These are phyloP conservation scores for Cinara cedri DNA, from an alignment of 2,888 invertebrate species.

Conservation along the genomic window DNA sequence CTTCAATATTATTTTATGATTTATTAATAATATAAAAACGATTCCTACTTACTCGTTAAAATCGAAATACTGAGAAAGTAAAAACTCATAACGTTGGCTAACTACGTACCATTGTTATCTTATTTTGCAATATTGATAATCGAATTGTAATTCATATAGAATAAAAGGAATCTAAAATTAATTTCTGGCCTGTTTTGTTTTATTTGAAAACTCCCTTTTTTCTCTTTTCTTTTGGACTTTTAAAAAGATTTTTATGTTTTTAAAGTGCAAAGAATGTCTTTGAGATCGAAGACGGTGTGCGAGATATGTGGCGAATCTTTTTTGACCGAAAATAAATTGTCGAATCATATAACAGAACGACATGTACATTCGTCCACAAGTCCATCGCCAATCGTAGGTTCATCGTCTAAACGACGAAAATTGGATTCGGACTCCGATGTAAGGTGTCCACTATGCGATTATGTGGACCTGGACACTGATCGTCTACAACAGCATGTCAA, in stretches of 20 bases:
- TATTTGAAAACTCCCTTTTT: background rate
- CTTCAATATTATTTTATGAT: no score
- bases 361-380: conserved; percentile 44
- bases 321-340: conserved; percentile 51
- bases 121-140: conserved; percentile 34
- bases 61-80: background rate
- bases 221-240: background rate
- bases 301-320: conserved; percentile 53
- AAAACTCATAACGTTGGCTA: conserved; percentile 20
- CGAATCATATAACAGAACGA: conserved; percentile 45
- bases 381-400: conserved; percentile 10
- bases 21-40: background rate
- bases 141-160: conserved; percentile 25
- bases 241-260: no score
- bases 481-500: conserved; percentile 76
- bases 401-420: conserved; percentile 44
- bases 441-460: conserved; percentile 46
- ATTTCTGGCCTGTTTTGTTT: conserved; percentile 8
- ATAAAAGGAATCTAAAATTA: conserved; percentile 37
- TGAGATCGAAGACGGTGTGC: conserved; percentile 43
- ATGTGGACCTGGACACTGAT: conserved; percentile 40
- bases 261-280: conserved; percentile 8
- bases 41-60: no score
- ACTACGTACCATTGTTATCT: conserved; percentile 42
- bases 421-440: conserved; percentile 34